phyloP scores from a whole-genome alignment of 1,140 invertebrate genomes.

The Ctenoplectra terminalis region DNA sequence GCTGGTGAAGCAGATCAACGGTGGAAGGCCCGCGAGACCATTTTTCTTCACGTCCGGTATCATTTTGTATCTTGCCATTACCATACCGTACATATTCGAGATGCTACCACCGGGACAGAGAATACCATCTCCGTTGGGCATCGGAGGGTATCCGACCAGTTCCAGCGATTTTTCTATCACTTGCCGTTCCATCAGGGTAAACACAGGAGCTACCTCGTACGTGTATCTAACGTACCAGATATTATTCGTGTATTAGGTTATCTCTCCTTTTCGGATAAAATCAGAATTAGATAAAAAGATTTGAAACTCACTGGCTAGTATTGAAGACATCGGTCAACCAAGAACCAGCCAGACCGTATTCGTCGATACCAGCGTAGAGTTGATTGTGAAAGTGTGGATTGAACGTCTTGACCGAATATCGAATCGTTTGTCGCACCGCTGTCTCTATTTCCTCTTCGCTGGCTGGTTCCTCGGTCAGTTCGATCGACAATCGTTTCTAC shows the following conservation, averaged over 20 bases:
- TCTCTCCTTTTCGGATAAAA: background rate
- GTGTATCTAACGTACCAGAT: slow-evolving; percentile 83
- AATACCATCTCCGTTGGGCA: slow-evolving; percentile 87
- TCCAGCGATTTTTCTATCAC: slow-evolving; percentile 85
- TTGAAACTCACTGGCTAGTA: slow-evolving; percentile 87
- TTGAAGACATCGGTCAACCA: slow-evolving; percentile 90
- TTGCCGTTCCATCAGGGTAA: slow-evolving; percentile 88
- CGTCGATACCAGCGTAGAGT: slow-evolving; percentile 89
- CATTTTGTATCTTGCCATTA: slow-evolving; percentile 89
- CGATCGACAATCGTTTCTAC: slow-evolving; percentile 82
- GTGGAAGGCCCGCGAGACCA: slow-evolving; percentile 85
- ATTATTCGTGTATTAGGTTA: background rate
- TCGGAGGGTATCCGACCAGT: slow-evolving; percentile 86
- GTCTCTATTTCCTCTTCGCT: slow-evolving; percentile 83
- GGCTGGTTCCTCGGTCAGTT: slow-evolving; percentile 80
- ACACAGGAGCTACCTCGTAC: slow-evolving; percentile 90
- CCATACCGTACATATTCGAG: slow-evolving; percentile 93
- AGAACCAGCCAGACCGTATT: slow-evolving; percentile 88
- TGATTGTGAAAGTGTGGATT: slow-evolving; percentile 90
- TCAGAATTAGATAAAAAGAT: background rate
- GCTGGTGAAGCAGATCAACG: slow-evolving; percentile 88
- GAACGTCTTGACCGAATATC: slow-evolving; percentile 89
- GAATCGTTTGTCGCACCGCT: slow-evolving; percentile 84
- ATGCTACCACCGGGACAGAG: slow-evolving; percentile 93
- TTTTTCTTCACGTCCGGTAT: slow-evolving; percentile 90